These are phyloP conservation scores for Drosophila colorata DNA, from an alignment of 2,888 invertebrate genomes.

Conservation along the genomic window DNA sequence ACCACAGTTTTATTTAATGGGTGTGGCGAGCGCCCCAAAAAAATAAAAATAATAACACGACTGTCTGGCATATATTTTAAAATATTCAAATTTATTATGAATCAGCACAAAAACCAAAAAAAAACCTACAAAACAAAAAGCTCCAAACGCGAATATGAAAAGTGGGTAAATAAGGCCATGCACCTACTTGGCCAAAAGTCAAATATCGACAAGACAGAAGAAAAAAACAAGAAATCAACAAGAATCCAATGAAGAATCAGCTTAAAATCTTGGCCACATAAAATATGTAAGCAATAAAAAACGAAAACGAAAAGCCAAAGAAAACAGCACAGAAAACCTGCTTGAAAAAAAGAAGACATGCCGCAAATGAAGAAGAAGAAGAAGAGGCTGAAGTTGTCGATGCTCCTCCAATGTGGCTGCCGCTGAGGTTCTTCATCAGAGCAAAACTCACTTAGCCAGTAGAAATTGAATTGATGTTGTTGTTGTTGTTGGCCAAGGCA, in stretches of 20 bases:
- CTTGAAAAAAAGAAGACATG: conserved; percentile 36
- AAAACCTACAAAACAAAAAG: conserved; percentile 31
- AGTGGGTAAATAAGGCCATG: conserved; percentile 83
- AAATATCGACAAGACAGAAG: conserved; percentile 10
- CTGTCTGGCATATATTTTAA: conserved; percentile 25
- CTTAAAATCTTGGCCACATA: conserved; percentile 35
- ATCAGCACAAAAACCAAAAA: conserved; percentile 52
- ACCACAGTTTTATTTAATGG: conserved; percentile 22
- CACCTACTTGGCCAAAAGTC: conserved; percentile 57
- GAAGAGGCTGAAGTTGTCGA: conserved; percentile 54
- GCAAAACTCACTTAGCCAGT: conserved; percentile 74
- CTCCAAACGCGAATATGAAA: conserved; percentile 63
- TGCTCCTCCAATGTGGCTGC: conserved; percentile 48
- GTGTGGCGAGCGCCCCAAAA: conserved; percentile 29
- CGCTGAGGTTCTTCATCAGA: conserved; percentile 64
- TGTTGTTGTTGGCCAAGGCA: conserved; percentile 30
- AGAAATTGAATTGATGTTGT: conserved; percentile 77
- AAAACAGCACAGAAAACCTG: conserved; percentile 63
- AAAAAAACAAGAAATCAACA: conserved; percentile 23
- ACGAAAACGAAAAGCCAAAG: conserved; percentile 66
- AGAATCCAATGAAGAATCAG: conserved; percentile 25
- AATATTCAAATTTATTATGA: conserved; percentile 53
- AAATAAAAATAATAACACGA: conserved; percentile 4
- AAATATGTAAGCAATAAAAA: conserved; percentile 60
- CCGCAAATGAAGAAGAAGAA: conserved; percentile 19